phyloP scores from a whole-genome alignment of 2,113 vertebrate species.

The Strix aluco region DNA sequence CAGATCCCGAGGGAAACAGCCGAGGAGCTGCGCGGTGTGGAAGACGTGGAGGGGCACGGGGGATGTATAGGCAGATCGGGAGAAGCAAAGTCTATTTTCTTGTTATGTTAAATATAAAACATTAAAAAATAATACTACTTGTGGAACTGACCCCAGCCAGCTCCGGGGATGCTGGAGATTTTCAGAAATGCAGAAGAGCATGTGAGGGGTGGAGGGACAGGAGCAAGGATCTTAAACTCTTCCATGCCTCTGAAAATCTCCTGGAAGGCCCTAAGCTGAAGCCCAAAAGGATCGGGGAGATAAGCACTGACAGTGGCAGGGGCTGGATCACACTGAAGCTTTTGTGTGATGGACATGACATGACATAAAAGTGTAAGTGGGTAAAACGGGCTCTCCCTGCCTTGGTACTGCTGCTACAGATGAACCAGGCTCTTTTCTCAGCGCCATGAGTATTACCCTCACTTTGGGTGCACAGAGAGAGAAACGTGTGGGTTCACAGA shows the following conservation, averaged over 20 bases:
- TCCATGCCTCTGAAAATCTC: background rate
- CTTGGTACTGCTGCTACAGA: background rate
- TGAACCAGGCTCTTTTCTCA: background rate
- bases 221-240: background rate
- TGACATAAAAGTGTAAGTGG: background rate
- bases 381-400: background rate
- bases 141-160: background rate
- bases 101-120: constrained; percentile 10
- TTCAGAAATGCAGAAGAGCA: background rate
- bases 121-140: background rate
- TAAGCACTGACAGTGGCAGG: background rate
- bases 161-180: background rate
- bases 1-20: accelerated
- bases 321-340: background rate
- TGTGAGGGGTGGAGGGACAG: background rate
- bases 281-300: background rate
- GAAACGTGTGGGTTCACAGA: background rate
- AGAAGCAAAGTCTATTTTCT: background rate
- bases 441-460: background rate
- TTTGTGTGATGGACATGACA: background rate
- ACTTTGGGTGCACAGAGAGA: background rate
- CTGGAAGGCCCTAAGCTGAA: background rate
- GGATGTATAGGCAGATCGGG: background rate
- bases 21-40: background rate
- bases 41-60: background rate